phyloP scores from a whole-genome alignment of 2,888 invertebrate genomes.

The Spilarctia lutea region DNA sequence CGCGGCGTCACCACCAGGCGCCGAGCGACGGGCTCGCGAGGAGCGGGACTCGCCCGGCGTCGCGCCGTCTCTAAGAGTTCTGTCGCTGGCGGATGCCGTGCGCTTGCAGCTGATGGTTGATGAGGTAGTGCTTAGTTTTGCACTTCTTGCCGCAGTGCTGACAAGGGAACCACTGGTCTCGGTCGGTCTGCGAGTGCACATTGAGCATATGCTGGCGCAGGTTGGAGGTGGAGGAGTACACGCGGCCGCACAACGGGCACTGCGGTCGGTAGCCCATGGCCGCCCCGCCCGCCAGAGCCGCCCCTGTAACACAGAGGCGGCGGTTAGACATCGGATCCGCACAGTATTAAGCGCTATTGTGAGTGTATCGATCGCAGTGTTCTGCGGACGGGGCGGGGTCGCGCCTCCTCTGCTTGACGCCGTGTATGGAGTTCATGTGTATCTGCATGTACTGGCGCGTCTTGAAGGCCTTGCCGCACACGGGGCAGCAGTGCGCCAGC shows the following conservation, averaged over 20 bases:
- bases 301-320: slow-evolving; percentile 90
- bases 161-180: slow-evolving; percentile 91
- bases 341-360: slow-evolving; percentile 77
- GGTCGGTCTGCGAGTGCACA: slow-evolving; percentile 90
- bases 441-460: slow-evolving; percentile 91
- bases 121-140: slow-evolving; percentile 92
- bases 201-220: slow-evolving; percentile 92
- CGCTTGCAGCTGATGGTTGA: slow-evolving; percentile 91
- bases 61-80: slow-evolving; percentile 83
- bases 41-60: slow-evolving; percentile 65
- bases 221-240: slow-evolving; percentile 91
- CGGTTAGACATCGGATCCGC: slow-evolving; percentile 77
- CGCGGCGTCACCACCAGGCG: slow-evolving; percentile 49
- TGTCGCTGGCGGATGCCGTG: slow-evolving; percentile 91
- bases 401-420: slow-evolving; percentile 87
- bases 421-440: slow-evolving; percentile 89
- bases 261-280: slow-evolving; percentile 87
- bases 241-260: slow-evolving; percentile 90
- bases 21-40: slow-evolving; percentile 57
- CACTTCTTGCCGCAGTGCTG: slow-evolving; percentile 91
- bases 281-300: slow-evolving; percentile 87
- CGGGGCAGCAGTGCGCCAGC: slow-evolving; percentile 87
- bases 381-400: slow-evolving; percentile 75
- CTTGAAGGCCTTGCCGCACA: slow-evolving; percentile 89
- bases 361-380: slow-evolving; percentile 73